A percentile compares a stretch with the other conserved stretches of the same genome.
Conservation (phyloP, 1,140 invertebrate species). For the Camponotus vicinus region DNA sequence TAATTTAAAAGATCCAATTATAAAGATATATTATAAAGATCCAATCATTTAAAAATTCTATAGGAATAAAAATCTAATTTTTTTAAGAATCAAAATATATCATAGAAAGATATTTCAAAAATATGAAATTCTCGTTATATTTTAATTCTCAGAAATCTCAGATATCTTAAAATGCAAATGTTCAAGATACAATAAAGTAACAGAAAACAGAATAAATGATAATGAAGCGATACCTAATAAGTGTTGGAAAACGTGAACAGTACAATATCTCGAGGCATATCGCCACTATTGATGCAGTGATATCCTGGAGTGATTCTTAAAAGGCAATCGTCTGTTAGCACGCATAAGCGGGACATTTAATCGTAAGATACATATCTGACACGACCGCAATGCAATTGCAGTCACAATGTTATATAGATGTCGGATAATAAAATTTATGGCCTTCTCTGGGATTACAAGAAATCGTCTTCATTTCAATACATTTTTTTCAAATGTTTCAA, state of each 20-base stretch:
- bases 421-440: background rate
- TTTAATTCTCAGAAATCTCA: background rate
- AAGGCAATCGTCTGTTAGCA: conserved; percentile 49
- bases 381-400: conserved; percentile 18
- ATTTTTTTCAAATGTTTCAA: too few species aligned
- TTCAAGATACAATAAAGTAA: conserved; percentile 3
- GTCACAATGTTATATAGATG: background rate
- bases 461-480: too few species aligned
- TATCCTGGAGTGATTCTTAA: conserved; percentile 4
- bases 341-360: conserved; percentile 31
- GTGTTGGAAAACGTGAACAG: conserved; percentile 27
- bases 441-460: too few species aligned
- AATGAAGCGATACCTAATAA: conserved; percentile 7
- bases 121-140: background rate
- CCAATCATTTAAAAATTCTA: background rate
- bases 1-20: background rate
- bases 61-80: background rate
- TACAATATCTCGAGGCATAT: conserved; percentile 24
- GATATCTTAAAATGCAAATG: background rate
- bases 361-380: conserved; percentile 38
- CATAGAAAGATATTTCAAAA: background rate
- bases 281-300: background rate
- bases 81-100: background rate
- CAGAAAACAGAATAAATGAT: background rate
- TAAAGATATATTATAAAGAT: too few species aligned